Base-by-base conservation (phyloP, 2,888 invertebrate species). In the Malthinus seriepunctatus region DNA sequence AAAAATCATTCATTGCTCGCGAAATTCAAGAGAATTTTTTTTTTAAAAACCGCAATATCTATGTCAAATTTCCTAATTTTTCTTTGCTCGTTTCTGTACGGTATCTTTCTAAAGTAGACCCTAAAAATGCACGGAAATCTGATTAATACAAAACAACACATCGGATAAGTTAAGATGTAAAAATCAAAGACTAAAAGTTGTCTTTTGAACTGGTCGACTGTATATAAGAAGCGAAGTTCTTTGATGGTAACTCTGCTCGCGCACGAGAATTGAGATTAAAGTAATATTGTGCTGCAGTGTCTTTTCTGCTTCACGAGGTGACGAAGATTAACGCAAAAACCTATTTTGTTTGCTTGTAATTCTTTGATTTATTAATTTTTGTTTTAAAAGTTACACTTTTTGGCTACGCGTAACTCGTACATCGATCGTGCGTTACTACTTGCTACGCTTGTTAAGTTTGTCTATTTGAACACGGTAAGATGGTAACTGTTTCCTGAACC, bases 281-380 rank as follows among this genome's bases (percentile, higher is more conserved):
- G 73, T 68, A 72, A 73, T 72, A 72, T 72, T 71, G 72, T 73
- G 69, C 69, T 72, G 70, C 68, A 71, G 67, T 70, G 71, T 71
- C 69, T 71, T 70, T 69, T 67, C 68, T 65, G 66, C 63, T 63
- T 63, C 64, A 56, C 56, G 62, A 65, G 63, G 66, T 66, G 63
- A 60, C 60, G 63, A 50, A 63, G 64, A 65, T 67, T 67, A 67
- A 42, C 39, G 63, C 55, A 54, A 57, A 62, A 56, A 60, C 60
- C 60, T 59, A 48, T 62, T 63, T 64, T 63, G 39, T 15, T 42
- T 42, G 15, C 14, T 42, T 42, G 12, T 23, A 15, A 23, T 5
- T 42, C 14, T 42, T 62, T n/a, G 39, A 15, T 42, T 23, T 10
- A 9, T 42, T 15, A 15, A 15, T 42, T 42, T 11, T 39, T 39